Conservation (phyloP, 35 echinoderm and acorn worm species). For the Heliocidaris tuberculata region DNA sequence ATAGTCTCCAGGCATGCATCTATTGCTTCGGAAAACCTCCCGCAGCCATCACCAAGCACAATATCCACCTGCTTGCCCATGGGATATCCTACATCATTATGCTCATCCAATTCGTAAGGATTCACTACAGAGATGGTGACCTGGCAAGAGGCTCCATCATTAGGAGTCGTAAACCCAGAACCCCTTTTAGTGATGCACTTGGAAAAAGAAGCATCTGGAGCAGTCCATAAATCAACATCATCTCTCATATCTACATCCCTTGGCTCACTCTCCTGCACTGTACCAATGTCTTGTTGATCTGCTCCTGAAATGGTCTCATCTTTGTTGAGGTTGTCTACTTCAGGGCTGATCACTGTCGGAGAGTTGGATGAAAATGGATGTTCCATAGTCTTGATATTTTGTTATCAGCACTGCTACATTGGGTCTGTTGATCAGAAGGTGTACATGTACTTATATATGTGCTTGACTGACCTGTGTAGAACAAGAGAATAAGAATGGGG, state of each 20-base stretch:
- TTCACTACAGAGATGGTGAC: slow-evolving; percentile 50
- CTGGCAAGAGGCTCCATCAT: slow-evolving; percentile 78
- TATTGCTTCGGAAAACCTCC: slow-evolving; percentile 58
- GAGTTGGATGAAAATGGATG: not conserved
- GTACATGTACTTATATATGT: not conserved
- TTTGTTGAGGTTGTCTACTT: not conserved
- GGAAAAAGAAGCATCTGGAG: slow-evolving; percentile 71
- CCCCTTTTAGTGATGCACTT: slow-evolving; percentile 73
- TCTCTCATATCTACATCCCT: not conserved
- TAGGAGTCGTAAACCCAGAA: slow-evolving; percentile 59
- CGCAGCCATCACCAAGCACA: slow-evolving; percentile 63
- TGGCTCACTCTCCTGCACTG: not conserved
- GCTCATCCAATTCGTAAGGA: not conserved
- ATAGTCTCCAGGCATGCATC: slow-evolving; percentile 84
- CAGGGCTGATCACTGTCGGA: not conserved
- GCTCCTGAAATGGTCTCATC: not conserved
- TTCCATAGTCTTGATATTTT: not conserved
- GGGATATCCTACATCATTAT: slow-evolving; percentile 64
- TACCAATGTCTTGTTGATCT: not conserved
- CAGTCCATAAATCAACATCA: slow-evolving; percentile 29
- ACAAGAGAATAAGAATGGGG: not conserved
- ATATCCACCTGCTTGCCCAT: slow-evolving; percentile 47
- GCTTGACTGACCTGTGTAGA: not conserved
- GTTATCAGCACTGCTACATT: not conserved
- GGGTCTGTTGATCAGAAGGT: not conserved